Percentiles rank a stretch among this genome's conserved stretches.
phyloP scores from a whole-genome alignment of 2,113 vertebrate species.

The Chaetops frenatus region DNA sequence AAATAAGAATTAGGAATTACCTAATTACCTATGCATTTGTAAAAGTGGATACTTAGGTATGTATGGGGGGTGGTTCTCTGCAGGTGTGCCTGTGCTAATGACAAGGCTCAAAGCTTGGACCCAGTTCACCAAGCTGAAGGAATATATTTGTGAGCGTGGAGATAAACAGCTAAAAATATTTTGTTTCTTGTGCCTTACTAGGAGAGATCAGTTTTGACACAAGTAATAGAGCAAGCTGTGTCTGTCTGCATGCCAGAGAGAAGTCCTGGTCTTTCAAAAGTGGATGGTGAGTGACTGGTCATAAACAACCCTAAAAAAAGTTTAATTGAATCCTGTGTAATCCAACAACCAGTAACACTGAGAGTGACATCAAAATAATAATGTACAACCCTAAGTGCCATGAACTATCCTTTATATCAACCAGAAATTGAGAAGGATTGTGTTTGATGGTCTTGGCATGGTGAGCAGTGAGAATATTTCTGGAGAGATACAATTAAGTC shows the following conservation, averaged over 20 bases:
- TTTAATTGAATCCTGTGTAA: background rate
- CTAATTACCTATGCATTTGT: background rate
- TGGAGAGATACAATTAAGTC: background rate
- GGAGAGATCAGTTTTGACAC: background rate
- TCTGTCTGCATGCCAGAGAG: background rate
- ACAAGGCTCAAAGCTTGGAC: background rate
- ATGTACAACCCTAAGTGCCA: background rate
- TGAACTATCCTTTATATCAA: background rate
- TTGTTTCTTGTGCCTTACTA: background rate
- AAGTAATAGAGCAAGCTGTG: background rate
- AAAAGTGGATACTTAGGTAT: background rate
- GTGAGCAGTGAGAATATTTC: background rate
- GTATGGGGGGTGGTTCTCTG: background rate
- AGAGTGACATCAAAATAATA: background rate
- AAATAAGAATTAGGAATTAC: background rate
- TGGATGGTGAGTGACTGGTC: background rate
- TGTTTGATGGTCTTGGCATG: background rate
- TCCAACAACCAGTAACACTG: background rate
- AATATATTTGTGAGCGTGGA: background rate
- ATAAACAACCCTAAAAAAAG: background rate
- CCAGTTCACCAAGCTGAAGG: background rate
- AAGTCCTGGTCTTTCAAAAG: background rate
- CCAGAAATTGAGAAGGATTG: background rate
- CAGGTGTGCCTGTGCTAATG: background rate
- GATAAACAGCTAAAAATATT: background rate